phyloP scores from a whole-genome alignment of 1,140 invertebrate genomes.

The Drosophila pruinosa region DNA sequence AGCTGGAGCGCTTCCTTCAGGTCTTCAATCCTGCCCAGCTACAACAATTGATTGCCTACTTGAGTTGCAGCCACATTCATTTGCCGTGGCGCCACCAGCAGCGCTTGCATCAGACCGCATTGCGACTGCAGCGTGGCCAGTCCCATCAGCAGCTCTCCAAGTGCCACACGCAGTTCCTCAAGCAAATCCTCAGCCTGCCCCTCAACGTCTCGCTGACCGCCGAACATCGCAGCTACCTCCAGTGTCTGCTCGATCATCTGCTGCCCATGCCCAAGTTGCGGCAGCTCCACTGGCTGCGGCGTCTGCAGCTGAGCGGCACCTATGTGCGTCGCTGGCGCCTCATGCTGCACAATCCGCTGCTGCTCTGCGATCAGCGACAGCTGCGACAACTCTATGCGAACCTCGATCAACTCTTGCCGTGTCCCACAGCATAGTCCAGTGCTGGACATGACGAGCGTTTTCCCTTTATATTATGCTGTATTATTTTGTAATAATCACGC shows the following conservation, averaged over 20 bases:
- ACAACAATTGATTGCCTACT: not conserved
- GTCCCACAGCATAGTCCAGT: too few species aligned
- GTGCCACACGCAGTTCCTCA: not conserved
- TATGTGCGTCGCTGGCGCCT: not conserved
- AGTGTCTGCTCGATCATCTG: conserved; percentile 9
- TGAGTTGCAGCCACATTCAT: not conserved
- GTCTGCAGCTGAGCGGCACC: not conserved
- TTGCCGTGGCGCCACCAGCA: not conserved
- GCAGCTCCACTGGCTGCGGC: not conserved
- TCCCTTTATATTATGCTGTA: too few species aligned
- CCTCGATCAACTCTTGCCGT: not conserved
- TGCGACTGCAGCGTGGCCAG: not conserved
- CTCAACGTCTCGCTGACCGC: not conserved
- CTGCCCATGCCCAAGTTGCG: not conserved
- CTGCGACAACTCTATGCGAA: not conserved
- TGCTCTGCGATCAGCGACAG: not conserved
- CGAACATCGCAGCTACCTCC: not conserved
- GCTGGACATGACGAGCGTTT: too few species aligned
- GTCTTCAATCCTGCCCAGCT: not conserved
- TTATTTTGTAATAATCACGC: too few species aligned
- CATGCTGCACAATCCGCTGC: not conserved
- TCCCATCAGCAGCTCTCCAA: not conserved
- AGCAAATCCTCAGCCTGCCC: not conserved
- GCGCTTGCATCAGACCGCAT: not conserved
- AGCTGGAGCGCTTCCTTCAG: not conserved